Evolutionary conservation across 2,888 invertebrate species (phyloP), one percentile per base, ranked within the genome.

Genomic region (Callosobruchus maculatus): DNA sequence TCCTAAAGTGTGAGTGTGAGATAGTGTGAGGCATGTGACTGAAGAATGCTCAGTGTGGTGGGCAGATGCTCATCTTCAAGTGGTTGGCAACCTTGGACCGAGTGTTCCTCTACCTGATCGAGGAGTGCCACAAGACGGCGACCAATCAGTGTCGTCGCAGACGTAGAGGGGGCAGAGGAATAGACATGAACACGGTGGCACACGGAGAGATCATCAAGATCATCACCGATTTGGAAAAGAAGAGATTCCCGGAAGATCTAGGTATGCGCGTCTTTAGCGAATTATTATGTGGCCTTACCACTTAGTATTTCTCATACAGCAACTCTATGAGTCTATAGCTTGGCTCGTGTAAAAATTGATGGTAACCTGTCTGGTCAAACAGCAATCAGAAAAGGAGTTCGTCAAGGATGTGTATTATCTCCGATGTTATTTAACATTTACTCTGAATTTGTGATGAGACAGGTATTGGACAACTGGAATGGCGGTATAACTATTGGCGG

Each of bases 161-260:
- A 49, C 49, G 49, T 49, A 49, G 49, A 13, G 49, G 49, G 49
- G 49, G 49, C 49, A 49, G 49, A 49, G 49, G 49, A 49, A 49
- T 49, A 49, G 49, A 76, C 71, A 78, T 78, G 78, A 77, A 78
- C 76, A 74, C 71, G 22, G 72, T 78, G 70, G 70, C 77, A 26
- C 77, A 78, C 72, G 73, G 77, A 20, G 77, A 77, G 71, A 78
- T 78, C 72, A 77, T 78, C 71, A 77, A 75, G 73, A 78, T 78
- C 75, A 78, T 78, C 18, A 77, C 77, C 22, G 77, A 74, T 72
- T 72, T 78, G 22, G 78, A 78, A 72, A 78, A 78, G 72, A 78
- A 78, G 69, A 71, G 77, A 18, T 66, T 73, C 13, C 67, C 69
- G 21, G 71, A 76, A 31, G 66, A 73, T 67, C 74, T 74, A 78